Evolutionary conservation across 1,140 invertebrate genomes (phyloP).

Genomic region (Babylonia areolata): DNA sequence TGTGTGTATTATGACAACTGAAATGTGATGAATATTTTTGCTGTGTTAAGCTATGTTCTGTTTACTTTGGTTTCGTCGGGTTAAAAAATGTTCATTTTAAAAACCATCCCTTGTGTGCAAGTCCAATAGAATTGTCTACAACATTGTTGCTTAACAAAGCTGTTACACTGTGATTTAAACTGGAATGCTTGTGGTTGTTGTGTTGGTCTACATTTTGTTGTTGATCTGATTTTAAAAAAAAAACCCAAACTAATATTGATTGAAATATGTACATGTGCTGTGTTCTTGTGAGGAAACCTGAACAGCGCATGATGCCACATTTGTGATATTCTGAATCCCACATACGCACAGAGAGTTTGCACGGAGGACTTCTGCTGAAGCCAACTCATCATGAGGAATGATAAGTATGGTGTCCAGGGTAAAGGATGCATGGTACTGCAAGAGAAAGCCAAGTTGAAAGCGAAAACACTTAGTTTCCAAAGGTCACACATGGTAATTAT

Average conservation of each 20-base stretch:
- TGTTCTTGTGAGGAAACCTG: not conserved
- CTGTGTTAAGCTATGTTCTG: too few relatives aligned
- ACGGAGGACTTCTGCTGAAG: not conserved
- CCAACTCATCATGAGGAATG: not conserved
- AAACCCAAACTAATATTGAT: too few relatives aligned
- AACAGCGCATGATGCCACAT: not conserved
- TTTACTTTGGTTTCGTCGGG: too few relatives aligned
- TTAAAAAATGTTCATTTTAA: too few relatives aligned
- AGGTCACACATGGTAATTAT: too few relatives aligned
- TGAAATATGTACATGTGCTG: not conserved
- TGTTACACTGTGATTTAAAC: not conserved
- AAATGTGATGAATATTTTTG: too few relatives aligned
- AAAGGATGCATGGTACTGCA: not conserved
- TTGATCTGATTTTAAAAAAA: not conserved
- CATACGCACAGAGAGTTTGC: not conserved
- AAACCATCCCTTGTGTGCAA: too few relatives aligned
- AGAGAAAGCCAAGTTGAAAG: too few relatives aligned
- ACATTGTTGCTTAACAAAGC: too few relatives aligned
- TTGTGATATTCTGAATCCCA: conserved; percentile 3
- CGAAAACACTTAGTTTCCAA: too few relatives aligned
- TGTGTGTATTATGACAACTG: too few relatives aligned
- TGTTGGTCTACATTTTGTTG: not conserved
- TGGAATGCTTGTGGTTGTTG: not conserved
- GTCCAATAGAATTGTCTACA: too few relatives aligned
- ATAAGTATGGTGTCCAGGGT: not conserved